Evolutionary conservation across 2,113 vertebrate genomes (phyloP).

Genomic region (Lepus americanus): DNA sequence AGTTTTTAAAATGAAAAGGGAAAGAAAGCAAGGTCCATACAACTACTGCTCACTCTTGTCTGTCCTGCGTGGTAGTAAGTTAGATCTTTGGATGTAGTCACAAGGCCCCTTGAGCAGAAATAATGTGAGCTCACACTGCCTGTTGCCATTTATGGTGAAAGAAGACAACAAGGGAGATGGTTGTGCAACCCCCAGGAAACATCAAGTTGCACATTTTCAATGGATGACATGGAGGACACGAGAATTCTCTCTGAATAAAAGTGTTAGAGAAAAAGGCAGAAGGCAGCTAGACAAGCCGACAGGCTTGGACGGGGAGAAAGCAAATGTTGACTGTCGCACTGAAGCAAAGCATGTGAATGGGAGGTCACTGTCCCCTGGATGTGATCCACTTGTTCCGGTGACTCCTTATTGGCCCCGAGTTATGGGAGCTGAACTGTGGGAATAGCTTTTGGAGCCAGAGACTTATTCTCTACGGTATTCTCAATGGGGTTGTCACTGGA

Average conservation of each 20-base stretch:
- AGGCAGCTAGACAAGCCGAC: not conserved
- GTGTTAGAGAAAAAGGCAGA: not conserved
- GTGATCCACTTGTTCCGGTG: not conserved
- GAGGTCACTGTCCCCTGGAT: not conserved
- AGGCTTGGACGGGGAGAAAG: conserved; percentile 40
- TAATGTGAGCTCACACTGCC: not conserved
- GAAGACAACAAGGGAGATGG: not conserved
- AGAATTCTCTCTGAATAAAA: conserved; percentile 37
- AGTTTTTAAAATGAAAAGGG: conserved; percentile 30
- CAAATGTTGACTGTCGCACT: conserved; percentile 23
- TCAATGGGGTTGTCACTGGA: not conserved
- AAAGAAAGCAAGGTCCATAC: not conserved
- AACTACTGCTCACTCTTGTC: not conserved
- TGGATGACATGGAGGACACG: not conserved
- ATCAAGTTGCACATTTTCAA: not conserved
- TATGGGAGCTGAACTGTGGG: not conserved
- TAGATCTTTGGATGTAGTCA: not conserved
- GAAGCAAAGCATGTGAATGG: not conserved
- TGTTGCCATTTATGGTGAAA: conserved; percentile 1
- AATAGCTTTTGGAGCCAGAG: conserved; percentile 34
- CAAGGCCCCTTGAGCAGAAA: not conserved
- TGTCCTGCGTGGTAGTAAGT: not conserved
- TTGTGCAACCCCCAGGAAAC: not conserved
- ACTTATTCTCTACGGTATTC: not conserved
- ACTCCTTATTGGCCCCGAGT: not conserved